Conservation (phyloP, 2,797 vertebrate genomes). For the Loriculus beryllinus region DNA sequence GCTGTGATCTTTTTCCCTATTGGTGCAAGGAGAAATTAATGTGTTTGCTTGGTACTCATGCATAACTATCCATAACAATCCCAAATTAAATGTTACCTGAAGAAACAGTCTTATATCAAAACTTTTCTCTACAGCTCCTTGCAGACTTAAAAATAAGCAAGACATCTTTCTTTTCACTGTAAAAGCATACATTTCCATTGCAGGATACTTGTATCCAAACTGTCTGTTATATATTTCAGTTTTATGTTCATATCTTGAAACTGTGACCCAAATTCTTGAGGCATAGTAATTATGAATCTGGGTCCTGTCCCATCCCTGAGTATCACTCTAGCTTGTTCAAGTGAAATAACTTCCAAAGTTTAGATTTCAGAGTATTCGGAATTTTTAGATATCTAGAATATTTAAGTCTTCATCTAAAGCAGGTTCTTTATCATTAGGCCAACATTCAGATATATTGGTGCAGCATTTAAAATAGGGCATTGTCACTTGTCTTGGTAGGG, state of each 20-base stretch:
- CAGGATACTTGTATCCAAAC: background rate
- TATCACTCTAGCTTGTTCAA: background rate
- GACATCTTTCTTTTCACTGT: background rate
- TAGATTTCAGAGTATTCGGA: background rate
- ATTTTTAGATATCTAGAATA: background rate
- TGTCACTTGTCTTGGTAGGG: background rate
- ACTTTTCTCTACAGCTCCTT: background rate
- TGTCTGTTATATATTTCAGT: background rate
- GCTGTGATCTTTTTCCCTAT: constrained; percentile 46
- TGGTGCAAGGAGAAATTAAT: constrained; percentile 12
- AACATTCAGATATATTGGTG: background rate
- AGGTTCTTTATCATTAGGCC: background rate
- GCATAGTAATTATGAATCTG: background rate
- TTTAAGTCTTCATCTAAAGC: background rate
- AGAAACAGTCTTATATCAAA: background rate
- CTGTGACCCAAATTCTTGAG: background rate
- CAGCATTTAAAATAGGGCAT: background rate
- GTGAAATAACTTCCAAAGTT: background rate
- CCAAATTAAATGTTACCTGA: constrained; percentile 37
- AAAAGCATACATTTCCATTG: background rate
- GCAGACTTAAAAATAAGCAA: background rate
- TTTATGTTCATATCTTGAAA: background rate
- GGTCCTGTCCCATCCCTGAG: background rate
- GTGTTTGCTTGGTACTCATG: constrained; percentile 27
- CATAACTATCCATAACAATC: constrained; percentile 33